Percentiles rank a stretch among this genome's conserved stretches.
Conservation (phyloP, 2,113 vertebrate species). For the Tenebrosternarchus preto region DNA sequence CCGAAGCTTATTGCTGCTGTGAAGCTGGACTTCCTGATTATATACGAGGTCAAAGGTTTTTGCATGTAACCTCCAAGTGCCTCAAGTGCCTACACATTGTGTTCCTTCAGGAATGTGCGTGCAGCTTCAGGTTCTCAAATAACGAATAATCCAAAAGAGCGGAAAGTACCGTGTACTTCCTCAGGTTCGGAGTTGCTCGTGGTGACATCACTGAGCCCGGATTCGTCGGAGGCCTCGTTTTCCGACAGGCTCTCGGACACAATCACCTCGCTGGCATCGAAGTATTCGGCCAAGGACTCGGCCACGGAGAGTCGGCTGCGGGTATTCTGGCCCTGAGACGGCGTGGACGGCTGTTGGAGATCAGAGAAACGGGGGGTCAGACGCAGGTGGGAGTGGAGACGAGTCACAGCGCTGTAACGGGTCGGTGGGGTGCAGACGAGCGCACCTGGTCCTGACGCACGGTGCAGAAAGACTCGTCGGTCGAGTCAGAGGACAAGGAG, state of each 20-base stretch:
- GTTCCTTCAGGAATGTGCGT: no score
- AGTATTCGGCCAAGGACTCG: conserved; percentile 87
- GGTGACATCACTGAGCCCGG: conserved; percentile 83
- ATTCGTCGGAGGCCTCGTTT: conserved; percentile 87
- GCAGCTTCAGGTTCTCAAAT: no score
- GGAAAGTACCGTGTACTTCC: conserved; percentile 68
- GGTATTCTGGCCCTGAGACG: conserved; percentile 59
- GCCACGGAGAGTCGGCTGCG: conserved; percentile 78
- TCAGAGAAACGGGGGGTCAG: background rate
- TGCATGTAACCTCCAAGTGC: no score
- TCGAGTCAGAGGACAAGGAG: conserved; percentile 85
- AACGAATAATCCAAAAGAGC: no score
- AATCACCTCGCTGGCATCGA: conserved; percentile 87
- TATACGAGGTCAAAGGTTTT: no score
- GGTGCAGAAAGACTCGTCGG: conserved; percentile 85
- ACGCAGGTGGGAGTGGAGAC: no score
- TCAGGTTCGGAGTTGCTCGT: conserved; percentile 81
- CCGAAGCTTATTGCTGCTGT: no score
- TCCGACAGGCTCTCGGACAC: conserved; percentile 84
- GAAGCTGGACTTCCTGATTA: no score
- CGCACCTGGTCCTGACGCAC: conserved; percentile 83
- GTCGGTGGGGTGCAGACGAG: conserved; percentile 14
- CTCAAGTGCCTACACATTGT: no score
- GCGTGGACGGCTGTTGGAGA: conserved; percentile 67
- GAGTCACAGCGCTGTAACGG: no score